These are phyloP conservation scores for Drosophila parvula DNA, from an alignment of 1,140 invertebrate species.

Conservation along the genomic window DNA sequence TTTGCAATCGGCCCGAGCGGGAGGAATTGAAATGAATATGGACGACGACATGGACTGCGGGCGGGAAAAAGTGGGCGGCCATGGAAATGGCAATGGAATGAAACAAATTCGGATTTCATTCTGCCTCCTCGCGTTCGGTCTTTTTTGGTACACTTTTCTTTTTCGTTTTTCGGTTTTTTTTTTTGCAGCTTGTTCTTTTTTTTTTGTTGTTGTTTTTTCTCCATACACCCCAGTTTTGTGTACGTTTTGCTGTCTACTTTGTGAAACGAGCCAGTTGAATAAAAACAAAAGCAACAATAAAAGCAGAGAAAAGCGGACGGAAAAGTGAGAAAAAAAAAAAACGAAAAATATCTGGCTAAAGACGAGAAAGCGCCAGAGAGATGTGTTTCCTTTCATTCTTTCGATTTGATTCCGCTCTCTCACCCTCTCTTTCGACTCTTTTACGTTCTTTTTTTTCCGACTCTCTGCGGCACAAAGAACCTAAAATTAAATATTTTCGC, in stretches of 20 bases:
- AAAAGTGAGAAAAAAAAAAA: slow-evolving; percentile 1
- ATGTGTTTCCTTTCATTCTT: slow-evolving; percentile 49
- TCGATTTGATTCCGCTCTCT: slow-evolving; percentile 49
- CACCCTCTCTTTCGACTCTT: slow-evolving; percentile 9
- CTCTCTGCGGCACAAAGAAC: slow-evolving; percentile 72
- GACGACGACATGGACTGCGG: slow-evolving; percentile 4
- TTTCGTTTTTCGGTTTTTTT: background rate
- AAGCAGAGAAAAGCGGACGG: slow-evolving; percentile 26
- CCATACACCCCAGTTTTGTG: slow-evolving; percentile 40
- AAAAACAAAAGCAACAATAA: slow-evolving; percentile 47
- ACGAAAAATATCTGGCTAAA: slow-evolving; percentile 40
- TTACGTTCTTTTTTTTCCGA: slow-evolving; percentile 36
- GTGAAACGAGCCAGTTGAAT: slow-evolving; percentile 65
- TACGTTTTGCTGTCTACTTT: slow-evolving; percentile 74
- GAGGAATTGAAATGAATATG: slow-evolving; percentile 59
- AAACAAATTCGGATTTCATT: slow-evolving; percentile 78
- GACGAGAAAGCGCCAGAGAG: slow-evolving; percentile 68
- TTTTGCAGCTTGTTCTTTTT: background rate
- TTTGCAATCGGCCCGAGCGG: slow-evolving; percentile 59
- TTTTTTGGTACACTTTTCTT: slow-evolving; percentile 17
- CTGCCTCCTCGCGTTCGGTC: slow-evolving; percentile 15
- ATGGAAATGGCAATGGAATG: slow-evolving; percentile 79
- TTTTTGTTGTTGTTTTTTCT: slow-evolving; percentile 10
- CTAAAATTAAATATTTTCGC: slow-evolving; percentile 83
- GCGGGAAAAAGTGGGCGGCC: slow-evolving; percentile 25